Conservation (phyloP, 2,113 vertebrate genomes). For the Capricornis sumatraensis region DNA sequence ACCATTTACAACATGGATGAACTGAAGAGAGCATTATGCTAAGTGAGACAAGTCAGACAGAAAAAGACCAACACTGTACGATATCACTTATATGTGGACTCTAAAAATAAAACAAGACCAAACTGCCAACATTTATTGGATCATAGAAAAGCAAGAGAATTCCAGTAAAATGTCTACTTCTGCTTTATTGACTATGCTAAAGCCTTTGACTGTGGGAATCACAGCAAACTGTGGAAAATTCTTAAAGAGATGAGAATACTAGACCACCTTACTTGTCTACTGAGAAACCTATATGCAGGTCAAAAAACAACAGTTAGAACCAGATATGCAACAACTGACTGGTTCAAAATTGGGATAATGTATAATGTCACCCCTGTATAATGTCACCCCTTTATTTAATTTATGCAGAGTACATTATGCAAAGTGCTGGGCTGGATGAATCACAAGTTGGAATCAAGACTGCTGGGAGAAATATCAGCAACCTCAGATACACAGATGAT, state of each 20-base stretch:
- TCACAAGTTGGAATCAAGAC: neutral
- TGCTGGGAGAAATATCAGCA: neutral
- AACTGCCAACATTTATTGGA: neutral
- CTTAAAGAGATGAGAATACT: neutral
- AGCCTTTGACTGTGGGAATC: neutral
- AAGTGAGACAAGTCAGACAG: neutral
- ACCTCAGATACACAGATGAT: neutral
- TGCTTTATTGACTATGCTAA: neutral
- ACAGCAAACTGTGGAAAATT: neutral
- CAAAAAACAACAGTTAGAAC: neutral
- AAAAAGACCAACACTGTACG: neutral
- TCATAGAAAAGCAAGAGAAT: neutral
- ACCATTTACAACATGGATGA: neutral
- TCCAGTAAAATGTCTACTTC: neutral
- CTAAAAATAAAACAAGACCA: neutral
- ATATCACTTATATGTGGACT: neutral
- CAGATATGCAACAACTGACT: neutral
- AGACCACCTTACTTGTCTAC: neutral
- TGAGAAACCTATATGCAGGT: neutral
- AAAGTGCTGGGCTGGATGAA: neutral
- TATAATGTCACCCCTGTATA: neutral
- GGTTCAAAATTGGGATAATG: neutral
- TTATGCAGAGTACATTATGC: neutral
- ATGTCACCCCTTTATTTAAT: neutral
- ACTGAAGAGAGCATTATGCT: neutral